A percentile compares a stretch with the other conserved stretches of the same genome.
These are phyloP conservation scores for Microcaecilia unicolor DNA, from an alignment of 2,797 vertebrate genomes.

Conservation along the genomic window DNA sequence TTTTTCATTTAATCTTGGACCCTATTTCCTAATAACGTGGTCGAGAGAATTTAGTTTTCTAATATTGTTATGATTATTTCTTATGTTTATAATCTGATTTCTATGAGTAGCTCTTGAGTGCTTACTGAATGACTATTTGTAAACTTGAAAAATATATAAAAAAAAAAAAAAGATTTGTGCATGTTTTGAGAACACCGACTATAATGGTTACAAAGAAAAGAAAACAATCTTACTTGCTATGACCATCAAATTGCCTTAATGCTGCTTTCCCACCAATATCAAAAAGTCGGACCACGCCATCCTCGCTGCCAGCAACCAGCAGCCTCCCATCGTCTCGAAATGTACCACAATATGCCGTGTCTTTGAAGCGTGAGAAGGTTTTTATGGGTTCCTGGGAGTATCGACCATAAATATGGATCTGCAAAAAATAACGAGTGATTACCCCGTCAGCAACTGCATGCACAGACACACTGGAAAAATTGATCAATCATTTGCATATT, in stretches of 20 bases:
- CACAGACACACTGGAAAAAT: too few species aligned
- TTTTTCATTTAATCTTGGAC: too few species aligned
- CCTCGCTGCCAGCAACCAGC: slow-evolving; percentile 82
- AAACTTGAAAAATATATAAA: too few species aligned
- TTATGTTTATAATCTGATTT: too few species aligned
- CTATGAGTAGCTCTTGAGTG: too few species aligned
- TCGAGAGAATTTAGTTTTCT: too few species aligned
- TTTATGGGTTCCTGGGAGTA: slow-evolving; percentile 87
- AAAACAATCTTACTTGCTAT: slow-evolving; percentile 67
- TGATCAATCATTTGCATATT: fast-evolving
- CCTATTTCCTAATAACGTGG: too few species aligned
- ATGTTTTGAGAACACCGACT: too few species aligned
- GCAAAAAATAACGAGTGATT: slow-evolving; percentile 14
- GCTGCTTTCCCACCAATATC: slow-evolving; percentile 75
- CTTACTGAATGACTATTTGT: too few species aligned
- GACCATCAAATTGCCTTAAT: slow-evolving; percentile 78
- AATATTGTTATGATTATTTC: too few species aligned
- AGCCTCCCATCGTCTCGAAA: slow-evolving; percentile 81
- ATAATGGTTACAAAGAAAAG: fast-evolving
- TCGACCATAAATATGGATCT: slow-evolving; percentile 87
- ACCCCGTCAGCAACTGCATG: too few species aligned
- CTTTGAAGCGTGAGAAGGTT: slow-evolving; percentile 81
- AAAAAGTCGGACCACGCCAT: slow-evolving; percentile 72
- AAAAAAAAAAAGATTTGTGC: too few species aligned
- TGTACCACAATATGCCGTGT: slow-evolving; percentile 78